These are phyloP conservation scores for Echinops telfairi DNA, from an alignment of 2,113 vertebrate species.

Conservation along the genomic window DNA sequence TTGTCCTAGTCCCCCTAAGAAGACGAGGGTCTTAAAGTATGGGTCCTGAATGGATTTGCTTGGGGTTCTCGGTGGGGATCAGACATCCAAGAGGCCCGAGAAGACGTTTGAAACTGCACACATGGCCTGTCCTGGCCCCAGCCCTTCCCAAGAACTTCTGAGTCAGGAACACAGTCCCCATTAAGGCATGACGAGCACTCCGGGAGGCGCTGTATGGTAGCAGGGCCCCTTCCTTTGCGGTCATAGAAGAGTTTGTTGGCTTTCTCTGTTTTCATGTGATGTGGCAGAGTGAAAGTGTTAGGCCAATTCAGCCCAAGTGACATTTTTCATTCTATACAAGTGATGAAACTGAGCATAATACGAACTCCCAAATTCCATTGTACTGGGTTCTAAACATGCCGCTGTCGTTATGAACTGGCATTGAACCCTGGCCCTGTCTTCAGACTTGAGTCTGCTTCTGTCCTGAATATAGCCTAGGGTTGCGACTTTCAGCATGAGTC, in stretches of 20 bases:
- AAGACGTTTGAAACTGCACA: background rate
- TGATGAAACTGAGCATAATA: constrained; percentile 1
- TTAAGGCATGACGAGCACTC: background rate
- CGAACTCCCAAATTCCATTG: constrained; percentile 25
- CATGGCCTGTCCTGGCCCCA: no score
- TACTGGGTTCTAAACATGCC: constrained; percentile 15
- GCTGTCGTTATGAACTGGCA: background rate
- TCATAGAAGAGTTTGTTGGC: background rate
- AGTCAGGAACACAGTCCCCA: no score
- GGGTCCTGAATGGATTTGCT: background rate
- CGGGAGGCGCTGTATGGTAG: background rate
- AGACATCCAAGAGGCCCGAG: no score
- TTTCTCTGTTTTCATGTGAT: background rate
- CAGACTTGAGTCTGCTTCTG: background rate
- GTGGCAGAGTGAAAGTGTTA: background rate
- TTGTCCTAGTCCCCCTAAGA: background rate
- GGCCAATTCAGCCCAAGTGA: background rate
- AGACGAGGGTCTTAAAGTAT: background rate
- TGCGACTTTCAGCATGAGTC: background rate
- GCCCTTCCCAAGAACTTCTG: background rate
- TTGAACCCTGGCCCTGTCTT: background rate
- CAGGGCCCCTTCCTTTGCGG: constrained; percentile 8
- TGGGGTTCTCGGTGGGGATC: background rate
- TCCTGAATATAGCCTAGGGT: background rate
- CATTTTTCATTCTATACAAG: constrained; percentile 39